A percentile compares a stretch with the other conserved stretches of the same genome.
Evolutionary conservation across 2,888 invertebrate species (phyloP).

Genomic region (Octonoba sinensis): DNA sequence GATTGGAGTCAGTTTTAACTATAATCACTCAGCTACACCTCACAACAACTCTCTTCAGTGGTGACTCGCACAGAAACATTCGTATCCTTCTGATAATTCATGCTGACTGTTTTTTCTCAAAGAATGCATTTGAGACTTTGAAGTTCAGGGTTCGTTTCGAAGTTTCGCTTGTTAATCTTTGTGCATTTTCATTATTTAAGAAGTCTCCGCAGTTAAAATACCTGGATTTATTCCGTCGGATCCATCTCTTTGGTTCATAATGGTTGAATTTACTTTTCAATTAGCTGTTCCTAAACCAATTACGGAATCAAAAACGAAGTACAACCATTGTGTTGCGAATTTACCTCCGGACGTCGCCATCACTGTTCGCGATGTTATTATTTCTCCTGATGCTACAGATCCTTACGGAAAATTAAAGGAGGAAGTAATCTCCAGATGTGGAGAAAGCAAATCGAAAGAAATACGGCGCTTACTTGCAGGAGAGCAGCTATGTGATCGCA

Average conservation of each 20-base stretch:
- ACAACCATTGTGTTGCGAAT: slow-evolving; percentile 4
- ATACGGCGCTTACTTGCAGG: background rate
- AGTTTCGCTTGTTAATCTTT: too few species aligned
- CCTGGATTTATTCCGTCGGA: background rate
- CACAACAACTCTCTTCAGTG: too few species aligned
- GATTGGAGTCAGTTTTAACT: too few species aligned
- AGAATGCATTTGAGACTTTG: too few species aligned
- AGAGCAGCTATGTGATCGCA: background rate
- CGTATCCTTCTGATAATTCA: too few species aligned
- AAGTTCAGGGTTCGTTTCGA: too few species aligned
- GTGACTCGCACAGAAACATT: too few species aligned
- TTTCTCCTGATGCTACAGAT: slow-evolving; percentile 6
- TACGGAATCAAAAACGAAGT: slow-evolving; percentile 10
- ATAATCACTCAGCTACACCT: too few species aligned
- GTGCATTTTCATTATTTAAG: too few species aligned
- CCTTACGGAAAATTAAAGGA: slow-evolving; percentile 2
- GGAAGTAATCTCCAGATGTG: background rate
- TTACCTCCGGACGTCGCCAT: slow-evolving; percentile 4
- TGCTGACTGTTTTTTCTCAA: too few species aligned
- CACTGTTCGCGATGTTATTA: slow-evolving; percentile 7
- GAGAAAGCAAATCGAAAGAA: background rate
- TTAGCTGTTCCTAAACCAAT: slow-evolving; percentile 19
- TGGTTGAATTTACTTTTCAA: slow-evolving; percentile 4
- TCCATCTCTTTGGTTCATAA: slow-evolving; percentile 15
- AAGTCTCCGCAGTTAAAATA: background rate